phyloP scores from a whole-genome alignment of 1,140 invertebrate species.

The Thaumetopoea pityocampa region DNA sequence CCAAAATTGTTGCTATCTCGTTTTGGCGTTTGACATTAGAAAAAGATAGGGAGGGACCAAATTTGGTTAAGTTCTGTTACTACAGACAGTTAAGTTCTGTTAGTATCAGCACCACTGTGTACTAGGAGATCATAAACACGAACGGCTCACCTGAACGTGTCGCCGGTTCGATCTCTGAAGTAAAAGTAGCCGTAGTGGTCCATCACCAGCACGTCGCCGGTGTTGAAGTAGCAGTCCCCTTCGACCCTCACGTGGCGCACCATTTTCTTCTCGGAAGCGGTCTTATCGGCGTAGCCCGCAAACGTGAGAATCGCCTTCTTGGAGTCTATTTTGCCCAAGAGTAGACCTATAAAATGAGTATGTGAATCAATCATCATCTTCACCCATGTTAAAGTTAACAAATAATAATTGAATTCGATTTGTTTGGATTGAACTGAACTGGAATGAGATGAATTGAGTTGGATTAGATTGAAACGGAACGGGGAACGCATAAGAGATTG shows the following conservation, averaged over 20 bases:
- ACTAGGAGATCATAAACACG: not conserved
- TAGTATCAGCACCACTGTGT: not conserved
- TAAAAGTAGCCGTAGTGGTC: slow-evolving; percentile 96
- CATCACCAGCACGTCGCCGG: slow-evolving; percentile 94
- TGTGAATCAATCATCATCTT: not conserved
- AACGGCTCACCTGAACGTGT: slow-evolving; percentile 87
- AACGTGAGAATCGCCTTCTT: slow-evolving; percentile 82
- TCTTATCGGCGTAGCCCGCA: slow-evolving; percentile 90
- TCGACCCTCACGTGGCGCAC: slow-evolving; percentile 88
- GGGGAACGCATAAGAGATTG: no score
- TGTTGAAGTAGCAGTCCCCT: slow-evolving; percentile 94
- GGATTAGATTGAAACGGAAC: no score
- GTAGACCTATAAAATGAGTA: slow-evolving; percentile 67
- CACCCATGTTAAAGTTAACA: no score
- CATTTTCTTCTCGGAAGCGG: slow-evolving; percentile 95
- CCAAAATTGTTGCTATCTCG: no score
- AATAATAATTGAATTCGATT: no score
- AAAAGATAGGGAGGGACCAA: no score
- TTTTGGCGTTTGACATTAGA: no score
- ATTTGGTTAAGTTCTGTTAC: no score
- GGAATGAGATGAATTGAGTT: not conserved
- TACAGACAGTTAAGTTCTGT: not conserved
- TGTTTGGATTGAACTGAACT: no score
- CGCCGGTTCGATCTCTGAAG: slow-evolving; percentile 96
- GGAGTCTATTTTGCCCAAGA: slow-evolving; percentile 88